These are phyloP conservation scores for Pelvicachromis taeniatus DNA, from an alignment of 2,113 vertebrate species.

Conservation along the genomic window DNA sequence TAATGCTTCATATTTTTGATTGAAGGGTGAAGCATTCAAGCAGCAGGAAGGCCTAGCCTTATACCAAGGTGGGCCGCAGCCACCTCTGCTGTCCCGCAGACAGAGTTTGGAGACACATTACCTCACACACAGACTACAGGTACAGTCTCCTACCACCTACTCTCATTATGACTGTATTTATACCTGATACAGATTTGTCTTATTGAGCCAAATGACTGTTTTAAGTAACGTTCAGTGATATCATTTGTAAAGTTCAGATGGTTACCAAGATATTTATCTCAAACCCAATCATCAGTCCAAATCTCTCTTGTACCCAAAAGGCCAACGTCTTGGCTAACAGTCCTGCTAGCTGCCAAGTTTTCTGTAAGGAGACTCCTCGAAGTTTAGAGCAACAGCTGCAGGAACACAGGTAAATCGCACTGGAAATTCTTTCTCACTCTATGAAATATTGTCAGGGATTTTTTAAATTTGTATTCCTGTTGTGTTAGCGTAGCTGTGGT, in stretches of 20 bases:
- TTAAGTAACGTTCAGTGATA: not conserved
- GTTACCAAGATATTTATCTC: not conserved
- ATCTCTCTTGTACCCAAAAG: constrained; percentile 72
- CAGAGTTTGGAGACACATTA: constrained; percentile 92
- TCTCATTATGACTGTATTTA: not conserved
- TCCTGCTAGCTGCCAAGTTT: constrained; percentile 88
- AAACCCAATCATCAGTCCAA: constrained; percentile 6
- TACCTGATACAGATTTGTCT: not conserved
- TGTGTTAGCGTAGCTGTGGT: not conserved
- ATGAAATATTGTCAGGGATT: not conserved
- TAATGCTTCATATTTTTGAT: constrained; percentile 47
- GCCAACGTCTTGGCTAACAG: constrained; percentile 82
- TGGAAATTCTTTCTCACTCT: not conserved
- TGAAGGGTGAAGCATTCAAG: constrained; percentile 81
- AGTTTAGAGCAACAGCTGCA: constrained; percentile 97
- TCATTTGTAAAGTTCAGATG: not conserved
- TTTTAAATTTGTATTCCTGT: not conserved
- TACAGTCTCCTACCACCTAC: constrained; percentile 50
- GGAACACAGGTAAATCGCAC: constrained; percentile 85
- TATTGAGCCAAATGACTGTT: not conserved
- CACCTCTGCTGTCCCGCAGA: constrained; percentile 78
- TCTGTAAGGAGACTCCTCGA: constrained; percentile 89
- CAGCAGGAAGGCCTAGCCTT: constrained; percentile 78
- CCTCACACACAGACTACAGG: constrained; percentile 89
- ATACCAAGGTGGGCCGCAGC: constrained; percentile 75